phyloP scores from a whole-genome alignment of 92 coral and sea anemone genomes.

The Epizoanthus scotinus region DNA sequence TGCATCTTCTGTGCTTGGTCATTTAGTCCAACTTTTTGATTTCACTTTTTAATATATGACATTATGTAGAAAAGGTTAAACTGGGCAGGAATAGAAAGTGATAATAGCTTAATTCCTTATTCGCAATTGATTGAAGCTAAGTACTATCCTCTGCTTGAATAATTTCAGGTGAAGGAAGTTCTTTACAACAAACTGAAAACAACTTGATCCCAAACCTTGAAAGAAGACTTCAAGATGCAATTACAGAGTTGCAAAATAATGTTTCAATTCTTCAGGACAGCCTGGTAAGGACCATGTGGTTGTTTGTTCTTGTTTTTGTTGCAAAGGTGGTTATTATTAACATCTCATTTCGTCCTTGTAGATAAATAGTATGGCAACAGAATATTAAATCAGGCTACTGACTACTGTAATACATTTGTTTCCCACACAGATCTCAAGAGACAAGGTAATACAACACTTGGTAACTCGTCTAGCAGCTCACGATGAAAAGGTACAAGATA shows the following conservation, averaged over 20 bases:
- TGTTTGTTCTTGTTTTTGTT: no score
- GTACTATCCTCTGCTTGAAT: not conserved
- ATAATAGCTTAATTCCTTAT: no score
- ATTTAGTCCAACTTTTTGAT: no score
- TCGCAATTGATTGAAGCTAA: no score
- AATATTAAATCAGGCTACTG: no score
- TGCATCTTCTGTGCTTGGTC: no score
- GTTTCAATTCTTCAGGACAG: constrained; percentile 11
- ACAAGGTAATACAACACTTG: constrained; percentile 2
- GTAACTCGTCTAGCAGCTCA: constrained; percentile 10
- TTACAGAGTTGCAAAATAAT: constrained; percentile 5
- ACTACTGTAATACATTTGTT: not conserved
- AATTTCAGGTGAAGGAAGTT: constrained; percentile 9
- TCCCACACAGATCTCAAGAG: constrained; percentile 5
- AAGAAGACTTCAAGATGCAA: not conserved
- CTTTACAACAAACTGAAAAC: not conserved
- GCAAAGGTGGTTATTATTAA: no score
- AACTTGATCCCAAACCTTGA: not conserved
- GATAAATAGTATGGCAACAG: no score
- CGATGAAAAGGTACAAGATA: not conserved
- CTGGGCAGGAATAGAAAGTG: no score
- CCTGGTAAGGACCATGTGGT: constrained; percentile 17
- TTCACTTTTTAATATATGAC: no score
- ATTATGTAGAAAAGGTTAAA: no score
- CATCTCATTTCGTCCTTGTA: no score